These are phyloP conservation scores for Elephas maximus DNA, from an alignment of 2,113 vertebrate genomes.

Conservation along the genomic window DNA sequence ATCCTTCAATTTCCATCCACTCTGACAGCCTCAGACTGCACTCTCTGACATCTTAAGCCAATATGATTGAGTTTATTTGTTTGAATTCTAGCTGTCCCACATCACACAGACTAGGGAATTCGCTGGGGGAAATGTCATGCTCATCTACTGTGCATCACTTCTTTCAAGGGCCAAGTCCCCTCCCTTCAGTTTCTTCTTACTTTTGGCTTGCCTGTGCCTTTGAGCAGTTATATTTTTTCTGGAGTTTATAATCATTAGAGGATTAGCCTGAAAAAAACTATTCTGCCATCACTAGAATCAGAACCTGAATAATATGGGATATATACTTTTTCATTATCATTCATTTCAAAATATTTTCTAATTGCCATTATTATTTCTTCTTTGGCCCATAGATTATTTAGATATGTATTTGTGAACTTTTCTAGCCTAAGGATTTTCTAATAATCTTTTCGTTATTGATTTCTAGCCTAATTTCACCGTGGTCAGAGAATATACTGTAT, in stretches of 20 bases:
- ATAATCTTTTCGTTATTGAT: not conserved
- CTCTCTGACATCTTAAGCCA: not conserved
- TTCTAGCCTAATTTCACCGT: slow-evolving; percentile 7
- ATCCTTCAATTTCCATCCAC: not conserved
- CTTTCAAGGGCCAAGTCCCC: not conserved
- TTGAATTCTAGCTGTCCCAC: not conserved
- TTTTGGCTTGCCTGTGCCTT: not conserved
- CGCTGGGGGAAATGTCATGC: not conserved
- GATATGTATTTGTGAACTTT: not conserved
- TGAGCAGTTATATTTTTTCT: not conserved
- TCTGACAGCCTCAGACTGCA: not conserved
- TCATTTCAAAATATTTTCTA: not conserved
- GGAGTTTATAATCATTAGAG: not conserved
- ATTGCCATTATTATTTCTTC: slow-evolving; percentile 22
- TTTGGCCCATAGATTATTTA: slow-evolving; percentile 21
- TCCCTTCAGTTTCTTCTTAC: not conserved
- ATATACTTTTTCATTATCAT: not conserved
- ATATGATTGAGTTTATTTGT: not conserved
- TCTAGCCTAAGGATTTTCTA: not conserved
- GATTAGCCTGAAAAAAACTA: not conserved
- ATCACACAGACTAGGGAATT: not conserved
- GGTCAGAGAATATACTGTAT: not conserved
- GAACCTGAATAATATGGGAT: not conserved
- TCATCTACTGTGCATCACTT: not conserved
- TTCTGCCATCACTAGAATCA: not conserved